These are phyloP conservation scores for Galaxias olidus DNA, from an alignment of 2,797 vertebrate species.

Conservation along the genomic window DNA sequence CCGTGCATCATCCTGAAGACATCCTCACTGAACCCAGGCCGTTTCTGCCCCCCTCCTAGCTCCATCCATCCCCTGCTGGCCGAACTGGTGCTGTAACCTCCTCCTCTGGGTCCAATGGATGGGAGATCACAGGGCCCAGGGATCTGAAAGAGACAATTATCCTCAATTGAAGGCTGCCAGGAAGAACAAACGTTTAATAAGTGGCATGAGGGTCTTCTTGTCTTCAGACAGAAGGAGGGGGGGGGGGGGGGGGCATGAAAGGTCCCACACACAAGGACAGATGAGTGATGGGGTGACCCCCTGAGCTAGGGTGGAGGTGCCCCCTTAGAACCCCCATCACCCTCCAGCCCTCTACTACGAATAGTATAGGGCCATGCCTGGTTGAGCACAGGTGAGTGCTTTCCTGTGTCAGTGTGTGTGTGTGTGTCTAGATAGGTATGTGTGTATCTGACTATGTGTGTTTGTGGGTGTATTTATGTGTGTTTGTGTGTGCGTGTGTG, in stretches of 20 bases:
- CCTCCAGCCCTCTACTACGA: slow-evolving; percentile 9
- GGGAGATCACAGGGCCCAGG: slow-evolving; percentile 77
- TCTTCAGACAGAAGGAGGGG: no score
- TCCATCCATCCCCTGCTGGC: slow-evolving; percentile 25
- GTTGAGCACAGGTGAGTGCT: slow-evolving; percentile 48
- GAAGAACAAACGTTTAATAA: slow-evolving; percentile 79
- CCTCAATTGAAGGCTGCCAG: slow-evolving; percentile 79
- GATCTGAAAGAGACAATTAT: slow-evolving; percentile 82
- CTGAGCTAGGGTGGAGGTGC: slow-evolving; percentile 51
- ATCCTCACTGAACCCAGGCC: slow-evolving; percentile 33
- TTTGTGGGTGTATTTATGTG: neutral
- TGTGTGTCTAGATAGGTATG: slow-evolving; percentile 3
- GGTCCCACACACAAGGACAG: slow-evolving; percentile 41
- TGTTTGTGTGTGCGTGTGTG: slow-evolving; percentile 17
- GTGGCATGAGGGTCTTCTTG: slow-evolving; percentile 55
- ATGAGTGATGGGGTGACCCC: slow-evolving; percentile 62
- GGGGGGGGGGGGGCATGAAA: slow-evolving; percentile 26
- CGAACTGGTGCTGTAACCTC: slow-evolving; percentile 67
- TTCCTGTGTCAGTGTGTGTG: neutral
- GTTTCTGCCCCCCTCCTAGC: slow-evolving; percentile 2
- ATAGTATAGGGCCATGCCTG: slow-evolving; percentile 45
- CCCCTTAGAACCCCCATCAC: slow-evolving; percentile 18
- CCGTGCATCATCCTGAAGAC: slow-evolving; percentile 5
- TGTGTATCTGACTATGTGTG: neutral
- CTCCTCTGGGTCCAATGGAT: slow-evolving; percentile 72